Evolutionary conservation across 1,140 invertebrate species (phyloP), one percentile per base, ranked within the genome.

Genomic region (Ips typographus): DNA sequence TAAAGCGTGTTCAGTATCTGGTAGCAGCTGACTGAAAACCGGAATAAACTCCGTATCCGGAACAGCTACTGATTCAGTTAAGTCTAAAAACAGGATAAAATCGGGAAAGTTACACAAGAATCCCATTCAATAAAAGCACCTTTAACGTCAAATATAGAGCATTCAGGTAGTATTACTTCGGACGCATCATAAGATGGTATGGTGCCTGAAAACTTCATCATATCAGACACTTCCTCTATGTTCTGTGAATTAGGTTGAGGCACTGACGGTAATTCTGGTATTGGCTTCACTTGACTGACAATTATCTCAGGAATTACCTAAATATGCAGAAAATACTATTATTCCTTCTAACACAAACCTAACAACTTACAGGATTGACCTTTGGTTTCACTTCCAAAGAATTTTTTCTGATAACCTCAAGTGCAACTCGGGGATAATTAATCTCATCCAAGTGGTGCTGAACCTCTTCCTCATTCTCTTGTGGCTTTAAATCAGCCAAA

Each of bases 361-460:
- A 40, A 4, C 7, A 39, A 63, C 62, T 65, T 65, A 65, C 62
- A 41, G 49, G 5, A 36, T 40, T 40, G 3, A 38, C 3, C 3
- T 5, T 43, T 47, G 1, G 2, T 44, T 63, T 44, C 1, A 55
- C 22, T 49, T 69, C 59, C 6, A 38, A 6, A 44, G 40, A 57
- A 47, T 47, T 63, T 44, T 58, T 62, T 41, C 41, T 62, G 51
- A 69, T 69, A 40, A 57, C 40, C 39, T 62, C 40, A 47, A 69
- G 57, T 2, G 71, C 71, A 38, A n/a, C 36, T 8, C 43, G 40
- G n/a, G 63, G 73, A 74, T 78, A 77, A 42, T 74, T 68, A 40
- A 78, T 70, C 65, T 74, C 69, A 73, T 77, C 63, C 60, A 79
- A 68, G 43, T 75, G 5, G 36, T 68, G 70, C 68, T 79, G 75